Conservation (phyloP, 1,140 invertebrate species). For the Eciton burchellii region DNA sequence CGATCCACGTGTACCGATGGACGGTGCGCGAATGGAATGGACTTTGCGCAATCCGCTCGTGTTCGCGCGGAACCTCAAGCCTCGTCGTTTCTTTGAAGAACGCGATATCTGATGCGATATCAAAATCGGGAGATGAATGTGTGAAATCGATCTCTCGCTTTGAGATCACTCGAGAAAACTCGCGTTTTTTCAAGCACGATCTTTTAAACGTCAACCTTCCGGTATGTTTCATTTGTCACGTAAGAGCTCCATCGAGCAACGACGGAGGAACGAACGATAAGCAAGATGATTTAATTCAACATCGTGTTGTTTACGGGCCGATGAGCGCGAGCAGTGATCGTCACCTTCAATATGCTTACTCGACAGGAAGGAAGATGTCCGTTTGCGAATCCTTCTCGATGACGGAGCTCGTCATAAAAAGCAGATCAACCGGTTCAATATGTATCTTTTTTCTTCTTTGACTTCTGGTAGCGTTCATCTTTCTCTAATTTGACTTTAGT, state of each 20-base stretch:
- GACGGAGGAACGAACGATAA: constrained; percentile 1
- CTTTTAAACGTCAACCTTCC: neutral
- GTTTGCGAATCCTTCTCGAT: constrained; percentile 14
- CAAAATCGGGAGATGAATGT: neutral
- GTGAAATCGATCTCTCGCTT: neutral
- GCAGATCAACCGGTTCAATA: neutral
- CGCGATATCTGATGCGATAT: neutral
- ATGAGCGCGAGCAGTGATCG: constrained; percentile 37
- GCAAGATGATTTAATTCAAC: constrained; percentile 43
- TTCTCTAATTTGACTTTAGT: neutral
- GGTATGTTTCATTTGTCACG: neutral
- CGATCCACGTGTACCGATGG: constrained; percentile 1
- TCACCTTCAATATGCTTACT: constrained; percentile 58
- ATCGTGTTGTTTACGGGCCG: constrained; percentile 49
- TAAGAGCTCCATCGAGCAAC: neutral
- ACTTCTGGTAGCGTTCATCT: neutral
- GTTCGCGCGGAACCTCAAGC: too few species aligned
- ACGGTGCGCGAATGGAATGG: too few species aligned
- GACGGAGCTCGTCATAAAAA: neutral
- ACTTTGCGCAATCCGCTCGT: neutral
- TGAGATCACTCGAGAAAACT: neutral
- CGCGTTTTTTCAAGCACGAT: neutral
- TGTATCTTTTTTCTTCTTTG: neutral
- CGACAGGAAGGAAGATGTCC: constrained; percentile 4
- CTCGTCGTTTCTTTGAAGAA: neutral